These are phyloP conservation scores for Amazona ochrocephala DNA, from an alignment of 2,797 vertebrate genomes.

Conservation along the genomic window DNA sequence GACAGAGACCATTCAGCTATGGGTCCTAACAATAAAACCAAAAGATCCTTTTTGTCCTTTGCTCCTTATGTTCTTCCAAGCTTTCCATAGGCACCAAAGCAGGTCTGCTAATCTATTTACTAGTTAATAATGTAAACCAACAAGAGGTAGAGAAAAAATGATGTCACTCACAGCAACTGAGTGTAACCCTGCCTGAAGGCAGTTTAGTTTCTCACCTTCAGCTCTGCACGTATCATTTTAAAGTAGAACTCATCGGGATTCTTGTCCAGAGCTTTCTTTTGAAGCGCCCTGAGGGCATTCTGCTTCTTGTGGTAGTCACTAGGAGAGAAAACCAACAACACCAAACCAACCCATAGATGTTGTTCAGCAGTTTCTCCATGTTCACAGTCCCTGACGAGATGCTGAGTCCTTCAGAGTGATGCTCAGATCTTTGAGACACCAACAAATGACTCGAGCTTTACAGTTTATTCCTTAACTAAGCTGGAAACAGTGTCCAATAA, in stretches of 20 bases:
- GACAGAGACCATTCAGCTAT: neutral
- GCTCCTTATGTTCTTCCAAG: neutral
- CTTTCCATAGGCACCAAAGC: neutral
- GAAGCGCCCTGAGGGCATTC: slow-evolving; percentile 87
- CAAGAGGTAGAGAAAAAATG: rapidly evolving
- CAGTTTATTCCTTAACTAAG: neutral
- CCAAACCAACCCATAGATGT: neutral
- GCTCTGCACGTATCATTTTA: slow-evolving; percentile 88
- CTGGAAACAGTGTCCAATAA: too few relatives aligned
- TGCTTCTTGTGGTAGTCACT: slow-evolving; percentile 95
- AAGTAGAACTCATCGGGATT: slow-evolving; percentile 98
- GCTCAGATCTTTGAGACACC: neutral
- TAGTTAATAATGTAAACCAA: neutral
- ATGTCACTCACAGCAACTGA: neutral
- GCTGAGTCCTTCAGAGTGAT: rapidly evolving
- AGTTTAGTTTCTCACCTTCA: slow-evolving; percentile 80
- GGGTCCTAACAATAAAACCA: neutral
- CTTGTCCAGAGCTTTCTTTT: slow-evolving; percentile 93
- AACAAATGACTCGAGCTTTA: rapidly evolving
- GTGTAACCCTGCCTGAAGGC: neutral
- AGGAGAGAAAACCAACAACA: neutral
- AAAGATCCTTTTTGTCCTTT: neutral
- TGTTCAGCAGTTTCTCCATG: neutral
- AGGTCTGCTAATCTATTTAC: neutral
- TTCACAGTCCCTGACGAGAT: neutral